Evolutionary conservation across 2,888 invertebrate genomes (phyloP), one percentile per base, ranked within the genome.

Genomic region (Agonum fuliginosum): DNA sequence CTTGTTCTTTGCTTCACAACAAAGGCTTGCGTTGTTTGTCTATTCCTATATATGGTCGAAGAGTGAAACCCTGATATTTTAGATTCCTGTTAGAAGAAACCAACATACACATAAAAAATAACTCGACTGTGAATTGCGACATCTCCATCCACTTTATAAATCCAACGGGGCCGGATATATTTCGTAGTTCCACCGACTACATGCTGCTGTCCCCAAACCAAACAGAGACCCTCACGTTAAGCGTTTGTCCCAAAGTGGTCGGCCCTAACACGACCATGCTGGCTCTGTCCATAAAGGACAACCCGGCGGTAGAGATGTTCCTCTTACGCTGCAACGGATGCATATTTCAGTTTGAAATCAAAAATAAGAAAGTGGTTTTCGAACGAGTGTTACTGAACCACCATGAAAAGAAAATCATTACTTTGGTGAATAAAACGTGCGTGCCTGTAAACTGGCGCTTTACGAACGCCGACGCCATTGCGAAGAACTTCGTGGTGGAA

Each of bases 361-460:
- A 83, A 1, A 85, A 86, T 1, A 88, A 86, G 78, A 71, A 80
- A 3, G 78, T 88, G 84, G 86, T 87, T 72, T 92, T 91, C 78
- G 90, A 90, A n/a, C 89, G 89, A 78, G 86, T 89, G 19, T 84
- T 91, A 34, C 83, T 91, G 0, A 87, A 89, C 79, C 87, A 88
- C 58, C 87, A 87, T 48, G 88, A 87, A 81, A 88, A 86, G 34
- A 88, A 88, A 78, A 86, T 85, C 78, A 84, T 91, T 48, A 88
- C 86, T 54, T 84, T 92, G 19, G 88, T 86, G 74, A 92, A 92
- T 81, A 88, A 89, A 81, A 89, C 91, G 0, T 87, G 89, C 30
- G 83, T 91, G 58, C 86, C 89, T 10, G 83, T 92, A 54, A 87
- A 87, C 84, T 92, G 91, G 91, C 86, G 86, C 81, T 86, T 91